Evolutionary conservation across 2,797 vertebrate genomes (phyloP).

Genomic region (Takifugu rubripes): DNA sequence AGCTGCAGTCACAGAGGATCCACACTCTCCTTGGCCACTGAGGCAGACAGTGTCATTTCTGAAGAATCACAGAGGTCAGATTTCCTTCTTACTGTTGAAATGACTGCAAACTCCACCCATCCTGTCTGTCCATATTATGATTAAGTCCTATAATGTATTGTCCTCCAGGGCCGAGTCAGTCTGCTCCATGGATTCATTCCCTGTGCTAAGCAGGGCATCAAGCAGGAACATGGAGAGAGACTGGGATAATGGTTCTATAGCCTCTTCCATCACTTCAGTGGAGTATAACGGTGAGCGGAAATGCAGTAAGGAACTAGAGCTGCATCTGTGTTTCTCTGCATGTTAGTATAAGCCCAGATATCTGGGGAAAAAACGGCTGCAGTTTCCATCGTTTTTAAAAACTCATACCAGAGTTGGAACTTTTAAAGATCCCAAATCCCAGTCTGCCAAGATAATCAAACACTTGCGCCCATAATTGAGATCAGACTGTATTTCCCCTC

Average conservation of each 20-base stretch:
- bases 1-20: constrained; percentile 89
- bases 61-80: constrained; percentile 73
- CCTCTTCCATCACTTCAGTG: constrained; percentile 92
- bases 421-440: too few relatives aligned
- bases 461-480: too few relatives aligned
- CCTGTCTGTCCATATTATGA: neutral
- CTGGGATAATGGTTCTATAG: constrained; percentile 94
- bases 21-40: constrained; percentile 88
- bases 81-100: neutral
- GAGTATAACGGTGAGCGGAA: constrained; percentile 88
- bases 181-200: constrained; percentile 88
- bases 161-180: constrained; percentile 62
- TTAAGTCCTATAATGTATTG: neutral
- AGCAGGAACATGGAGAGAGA: constrained; percentile 91
- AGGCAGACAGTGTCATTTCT: constrained; percentile 88
- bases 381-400: too few relatives aligned
- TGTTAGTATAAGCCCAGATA: too few relatives aligned
- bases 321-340: too few relatives aligned
- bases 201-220: constrained; percentile 74
- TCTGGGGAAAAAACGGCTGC: too few relatives aligned
- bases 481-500: too few relatives aligned
- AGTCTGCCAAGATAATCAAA: too few relatives aligned
- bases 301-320: neutral
- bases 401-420: too few relatives aligned
- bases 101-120: neutral